Evolutionary conservation across 2,888 invertebrate genomes (phyloP), one percentile per base, ranked within the genome.

Genomic region (Xanthorhoe spadicearia): DNA sequence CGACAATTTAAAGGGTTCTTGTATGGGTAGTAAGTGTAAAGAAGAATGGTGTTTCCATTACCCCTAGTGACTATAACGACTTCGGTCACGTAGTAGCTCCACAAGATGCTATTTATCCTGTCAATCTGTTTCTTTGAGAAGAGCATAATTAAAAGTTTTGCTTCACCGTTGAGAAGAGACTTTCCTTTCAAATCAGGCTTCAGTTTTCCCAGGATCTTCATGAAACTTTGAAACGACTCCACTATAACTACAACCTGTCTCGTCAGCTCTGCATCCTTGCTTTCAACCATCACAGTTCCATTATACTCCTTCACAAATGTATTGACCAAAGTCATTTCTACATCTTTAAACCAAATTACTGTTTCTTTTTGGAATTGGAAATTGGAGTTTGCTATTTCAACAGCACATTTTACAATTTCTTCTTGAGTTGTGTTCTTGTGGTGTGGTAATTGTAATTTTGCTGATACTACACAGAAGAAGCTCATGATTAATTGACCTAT

Each of bases 21-120:
- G 35, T 85, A 89, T 0, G 89, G 89, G 62, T 76, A 85, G 66
- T 84, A 89, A 1, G 87, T 87, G 51, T 83, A 85, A 9, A 89
- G 59, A 9, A 76, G 74, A 8, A 83, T 74, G 64, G 70, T 74
- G 23, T 75, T 77, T 32, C 74, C 77, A 15, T 74, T 76, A 48
- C 77, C 72, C 43, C 66, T 77, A 1, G 79, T 71, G 0, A 89
- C 71, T 17, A 86, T 78, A 0, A 89, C 71, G 0, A 83, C 81
- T 63, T 90, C 82, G 0, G 80, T 81, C 0, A 85, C 84, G 23
- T 85, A 80, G 56, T 83, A 85, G 53, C 71, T 81, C 88, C 88
- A 89, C 15, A 89, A 67, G 32, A 86, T 78, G 4, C 69, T 75
- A 28, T 80, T 86, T 13, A 89, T 83, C 4, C 75, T 77, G 19